phyloP scores from a whole-genome alignment of 1,140 invertebrate genomes.

The Bombus pyrosoma region DNA sequence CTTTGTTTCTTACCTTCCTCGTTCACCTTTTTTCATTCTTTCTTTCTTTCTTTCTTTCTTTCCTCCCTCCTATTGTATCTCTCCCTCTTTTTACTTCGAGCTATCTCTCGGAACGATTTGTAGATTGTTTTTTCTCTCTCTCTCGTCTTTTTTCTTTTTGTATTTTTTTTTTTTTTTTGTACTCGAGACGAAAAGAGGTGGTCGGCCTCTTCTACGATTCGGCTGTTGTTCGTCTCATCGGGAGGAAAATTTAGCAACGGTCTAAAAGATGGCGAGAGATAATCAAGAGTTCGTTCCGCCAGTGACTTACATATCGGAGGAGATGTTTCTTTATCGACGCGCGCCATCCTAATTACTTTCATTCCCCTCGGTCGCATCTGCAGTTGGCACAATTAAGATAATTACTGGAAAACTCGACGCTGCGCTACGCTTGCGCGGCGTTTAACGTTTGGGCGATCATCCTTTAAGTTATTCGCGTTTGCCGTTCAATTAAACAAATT shows the following conservation, averaged over 20 bases:
- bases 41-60: background rate
- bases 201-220: too few species aligned
- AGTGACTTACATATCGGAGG: too few species aligned
- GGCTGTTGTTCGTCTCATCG: too few species aligned
- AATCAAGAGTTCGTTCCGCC: too few species aligned
- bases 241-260: too few species aligned
- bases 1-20: conserved; percentile 4
- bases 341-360: background rate
- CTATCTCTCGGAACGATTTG: background rate
- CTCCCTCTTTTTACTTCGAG: rapidly evolving
- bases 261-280: too few species aligned
- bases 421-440: conserved; percentile 1
- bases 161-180: too few species aligned
- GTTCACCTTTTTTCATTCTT: background rate
- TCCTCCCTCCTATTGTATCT: too few species aligned
- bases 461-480: background rate
- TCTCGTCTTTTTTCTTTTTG: rapidly evolving
- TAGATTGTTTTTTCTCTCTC: rapidly evolving
- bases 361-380: background rate
- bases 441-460: conserved; percentile 11
- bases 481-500: conserved; percentile 6
- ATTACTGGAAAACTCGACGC: conserved; percentile 12
- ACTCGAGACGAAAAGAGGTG: too few species aligned
- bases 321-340: background rate
- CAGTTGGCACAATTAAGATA: conserved; percentile 26